Conservation (phyloP, 2,113 vertebrate genomes). For the Gallinago undulata region DNA sequence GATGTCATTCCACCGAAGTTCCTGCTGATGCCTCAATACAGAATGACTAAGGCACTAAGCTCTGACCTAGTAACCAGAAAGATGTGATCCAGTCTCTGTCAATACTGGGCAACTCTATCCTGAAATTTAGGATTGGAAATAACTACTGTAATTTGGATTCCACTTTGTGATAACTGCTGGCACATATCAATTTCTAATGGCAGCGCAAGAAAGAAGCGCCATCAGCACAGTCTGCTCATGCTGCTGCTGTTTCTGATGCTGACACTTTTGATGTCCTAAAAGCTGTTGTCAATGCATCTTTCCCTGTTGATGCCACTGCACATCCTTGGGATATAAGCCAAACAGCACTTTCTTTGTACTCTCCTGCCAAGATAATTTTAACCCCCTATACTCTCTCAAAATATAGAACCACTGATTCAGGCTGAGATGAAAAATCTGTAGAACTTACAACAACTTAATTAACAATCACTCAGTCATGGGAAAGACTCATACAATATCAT, state of each 20-base stretch:
- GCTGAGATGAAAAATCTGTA: background rate
- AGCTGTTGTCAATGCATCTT: background rate
- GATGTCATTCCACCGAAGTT: background rate
- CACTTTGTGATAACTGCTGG: background rate
- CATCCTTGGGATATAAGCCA: background rate
- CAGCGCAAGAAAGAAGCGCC: constrained; percentile 31
- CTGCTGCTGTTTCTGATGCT: constrained; percentile 11
- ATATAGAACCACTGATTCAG: background rate
- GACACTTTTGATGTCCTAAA: constrained; percentile 18
- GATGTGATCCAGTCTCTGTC: background rate
- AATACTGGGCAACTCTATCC: background rate
- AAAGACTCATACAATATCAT: background rate
- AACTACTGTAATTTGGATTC: background rate
- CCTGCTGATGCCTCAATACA: background rate
- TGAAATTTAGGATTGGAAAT: background rate
- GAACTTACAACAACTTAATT: background rate
- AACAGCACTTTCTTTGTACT: background rate
- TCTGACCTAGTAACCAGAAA: background rate
- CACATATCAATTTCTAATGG: background rate
- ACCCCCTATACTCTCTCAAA: background rate
- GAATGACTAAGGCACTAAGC: background rate
- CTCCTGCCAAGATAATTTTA: background rate
- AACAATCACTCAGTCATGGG: background rate
- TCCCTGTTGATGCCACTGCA: background rate
- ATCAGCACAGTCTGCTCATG: background rate